Percentiles rank a stretch among this genome's conserved stretches.
Evolutionary conservation across 1,140 invertebrate genomes (phyloP).

Genomic region (Zaprionus tsacasi): DNA sequence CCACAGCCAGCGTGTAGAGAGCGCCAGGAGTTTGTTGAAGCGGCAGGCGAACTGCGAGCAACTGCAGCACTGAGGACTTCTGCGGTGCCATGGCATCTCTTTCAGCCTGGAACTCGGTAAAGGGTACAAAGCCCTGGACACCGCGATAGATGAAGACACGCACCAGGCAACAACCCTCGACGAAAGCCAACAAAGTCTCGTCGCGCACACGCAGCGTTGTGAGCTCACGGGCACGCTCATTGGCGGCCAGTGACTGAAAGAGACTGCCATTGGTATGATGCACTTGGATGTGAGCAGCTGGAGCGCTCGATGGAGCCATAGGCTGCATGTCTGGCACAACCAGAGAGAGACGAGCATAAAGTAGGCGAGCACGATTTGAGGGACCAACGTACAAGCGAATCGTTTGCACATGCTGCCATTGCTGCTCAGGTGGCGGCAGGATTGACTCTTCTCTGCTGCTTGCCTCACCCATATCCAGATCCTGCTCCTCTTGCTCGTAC

Average conservation of each 20-base stretch:
- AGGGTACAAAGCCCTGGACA: conserved; percentile 72
- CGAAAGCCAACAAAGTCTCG: conserved; percentile 73
- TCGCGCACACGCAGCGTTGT: conserved; percentile 58
- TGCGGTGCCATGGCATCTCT: background rate
- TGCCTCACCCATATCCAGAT: background rate
- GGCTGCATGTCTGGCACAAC: conserved; percentile 8
- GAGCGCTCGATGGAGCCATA: conserved; percentile 49
- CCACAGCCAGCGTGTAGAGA: conserved; percentile 50
- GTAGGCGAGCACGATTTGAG: conserved; percentile 10
- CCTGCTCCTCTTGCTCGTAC: background rate
- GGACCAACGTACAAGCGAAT: conserved; percentile 55
- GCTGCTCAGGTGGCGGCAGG: conserved; percentile 1
- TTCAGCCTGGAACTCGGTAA: conserved; percentile 44
- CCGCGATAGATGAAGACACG: conserved; percentile 73
- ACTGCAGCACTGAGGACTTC: conserved; percentile 40
- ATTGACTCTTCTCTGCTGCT: conserved; percentile 1
- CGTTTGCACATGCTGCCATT: conserved; percentile 36
- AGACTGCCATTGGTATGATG: conserved; percentile 64
- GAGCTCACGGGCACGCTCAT: conserved; percentile 55
- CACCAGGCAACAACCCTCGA: conserved; percentile 65
- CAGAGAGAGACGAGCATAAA: conserved; percentile 61
- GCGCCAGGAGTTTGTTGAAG: conserved; percentile 44
- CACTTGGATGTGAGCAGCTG: conserved; percentile 59
- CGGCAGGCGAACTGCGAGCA: conserved; percentile 46
- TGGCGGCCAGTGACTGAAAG: conserved; percentile 67